A percentile compares a stretch with the other conserved stretches of the same genome.
Conservation (phyloP, 1,140 invertebrate species). For the Onthophagus taurus region DNA sequence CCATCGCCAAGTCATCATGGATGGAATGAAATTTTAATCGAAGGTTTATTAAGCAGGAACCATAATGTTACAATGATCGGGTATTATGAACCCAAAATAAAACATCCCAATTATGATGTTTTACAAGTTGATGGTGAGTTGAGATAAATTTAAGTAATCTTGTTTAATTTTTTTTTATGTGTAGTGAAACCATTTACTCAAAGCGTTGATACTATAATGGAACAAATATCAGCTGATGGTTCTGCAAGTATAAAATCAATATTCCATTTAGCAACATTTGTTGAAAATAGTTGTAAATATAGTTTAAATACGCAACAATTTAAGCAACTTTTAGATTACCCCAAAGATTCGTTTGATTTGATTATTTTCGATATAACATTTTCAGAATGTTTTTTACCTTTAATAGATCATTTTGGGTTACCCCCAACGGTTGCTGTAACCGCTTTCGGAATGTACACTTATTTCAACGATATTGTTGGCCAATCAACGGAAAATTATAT, state of each 20-base stretch:
- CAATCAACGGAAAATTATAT: background rate
- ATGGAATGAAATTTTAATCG: conserved; percentile 20
- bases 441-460: background rate
- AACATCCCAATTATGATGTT: background rate
- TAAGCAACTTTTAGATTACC: background rate
- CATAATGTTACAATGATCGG: conserved; percentile 23
- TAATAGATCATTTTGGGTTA: background rate
- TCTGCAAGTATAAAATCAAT: too few relatives aligned
- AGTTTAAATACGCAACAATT: background rate
- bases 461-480: background rate
- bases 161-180: too few relatives aligned
- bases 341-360: background rate
- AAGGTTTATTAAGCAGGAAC: conserved; percentile 14
- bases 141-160: too few relatives aligned
- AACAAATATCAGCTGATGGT: too few relatives aligned
- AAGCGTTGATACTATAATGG: too few relatives aligned
- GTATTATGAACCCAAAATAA: conserved; percentile 2
- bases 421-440: background rate
- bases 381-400: background rate
- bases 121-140: conserved; percentile 3
- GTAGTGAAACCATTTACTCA: too few relatives aligned
- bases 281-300: too few relatives aligned
- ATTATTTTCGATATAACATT: background rate
- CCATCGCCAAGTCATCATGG: conserved; percentile 22
- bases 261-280: too few relatives aligned